phyloP scores from a whole-genome alignment of 1,140 invertebrate species.

The Trinorchestia longiramus region DNA sequence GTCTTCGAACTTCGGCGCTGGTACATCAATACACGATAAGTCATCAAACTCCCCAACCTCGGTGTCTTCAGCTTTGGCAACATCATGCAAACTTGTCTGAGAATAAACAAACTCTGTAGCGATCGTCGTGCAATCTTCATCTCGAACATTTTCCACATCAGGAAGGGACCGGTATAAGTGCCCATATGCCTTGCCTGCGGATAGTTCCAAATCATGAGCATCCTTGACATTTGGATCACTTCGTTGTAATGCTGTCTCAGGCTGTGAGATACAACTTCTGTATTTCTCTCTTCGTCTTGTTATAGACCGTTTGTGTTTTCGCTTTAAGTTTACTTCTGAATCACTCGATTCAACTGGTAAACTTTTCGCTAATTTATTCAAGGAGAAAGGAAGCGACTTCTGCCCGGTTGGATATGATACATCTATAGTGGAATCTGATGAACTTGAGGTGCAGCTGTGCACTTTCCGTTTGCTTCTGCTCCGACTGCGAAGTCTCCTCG shows the following conservation, averaged over 20 bases:
- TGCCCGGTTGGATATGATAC: slow-evolving; percentile 15
- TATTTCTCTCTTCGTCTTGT: slow-evolving; percentile 32
- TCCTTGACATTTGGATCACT: slow-evolving; percentile 40
- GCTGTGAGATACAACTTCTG: slow-evolving; percentile 23
- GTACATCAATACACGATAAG: slow-evolving; percentile 25
- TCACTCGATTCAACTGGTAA: slow-evolving; percentile 33
- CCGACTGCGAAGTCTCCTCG: background rate
- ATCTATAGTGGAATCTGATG: slow-evolving; percentile 20
- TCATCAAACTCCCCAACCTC: slow-evolving; percentile 37
- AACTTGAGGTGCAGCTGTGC: slow-evolving; percentile 35
- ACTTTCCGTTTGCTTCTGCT: slow-evolving; percentile 43
- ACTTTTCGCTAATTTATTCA: slow-evolving; percentile 30
- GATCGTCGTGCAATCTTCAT: slow-evolving; percentile 31
- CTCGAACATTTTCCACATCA: slow-evolving; percentile 25
- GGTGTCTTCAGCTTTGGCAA: slow-evolving; percentile 2
- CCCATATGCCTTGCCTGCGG: background rate
- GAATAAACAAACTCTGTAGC: slow-evolving; percentile 44
- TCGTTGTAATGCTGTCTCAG: slow-evolving; percentile 23
- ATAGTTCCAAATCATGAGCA: background rate
- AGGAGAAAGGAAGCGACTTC: slow-evolving; percentile 12
- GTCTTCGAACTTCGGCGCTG: slow-evolving; percentile 38
- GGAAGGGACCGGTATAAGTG: slow-evolving; percentile 14
- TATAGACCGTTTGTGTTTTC: background rate
- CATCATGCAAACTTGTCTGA: slow-evolving; percentile 12
- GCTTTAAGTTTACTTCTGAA: background rate